These are phyloP conservation scores for Cephus cinctus DNA, from an alignment of 1,140 invertebrate genomes.

Conservation along the genomic window DNA sequence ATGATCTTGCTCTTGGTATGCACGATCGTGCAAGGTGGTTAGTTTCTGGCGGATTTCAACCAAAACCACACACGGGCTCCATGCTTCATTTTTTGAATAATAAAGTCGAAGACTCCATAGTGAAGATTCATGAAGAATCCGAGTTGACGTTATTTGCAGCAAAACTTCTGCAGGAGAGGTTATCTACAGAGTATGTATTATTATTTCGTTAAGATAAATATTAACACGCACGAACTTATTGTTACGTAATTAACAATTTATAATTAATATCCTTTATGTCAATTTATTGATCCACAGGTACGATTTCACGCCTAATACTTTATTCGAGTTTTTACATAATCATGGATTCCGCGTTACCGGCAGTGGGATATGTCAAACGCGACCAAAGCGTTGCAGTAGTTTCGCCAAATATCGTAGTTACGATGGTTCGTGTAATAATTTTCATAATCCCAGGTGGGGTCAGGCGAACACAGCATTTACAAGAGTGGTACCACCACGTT, in stretches of 20 bases:
- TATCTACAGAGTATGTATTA: slow-evolving; percentile 12
- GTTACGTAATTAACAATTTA: neutral
- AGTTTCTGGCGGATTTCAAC: slow-evolving; percentile 8
- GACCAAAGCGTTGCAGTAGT: slow-evolving; percentile 22
- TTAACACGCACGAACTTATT: neutral
- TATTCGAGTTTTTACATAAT: slow-evolving; percentile 47
- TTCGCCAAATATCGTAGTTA: slow-evolving; percentile 60
- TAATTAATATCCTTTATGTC: neutral
- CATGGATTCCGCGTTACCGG: slow-evolving; percentile 40
- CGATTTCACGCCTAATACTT: slow-evolving; percentile 46
- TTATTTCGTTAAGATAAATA: neutral
- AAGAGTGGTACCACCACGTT: slow-evolving; percentile 65
- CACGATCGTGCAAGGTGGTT: slow-evolving; percentile 16
- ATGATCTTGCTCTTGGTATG: slow-evolving; percentile 17
- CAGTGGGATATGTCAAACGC: slow-evolving; percentile 23
- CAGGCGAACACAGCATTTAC: slow-evolving; percentile 60
- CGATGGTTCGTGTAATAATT: slow-evolving; percentile 77
- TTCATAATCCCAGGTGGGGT: slow-evolving; percentile 58
- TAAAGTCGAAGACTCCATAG: neutral
- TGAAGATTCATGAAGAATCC: slow-evolving; percentile 18
- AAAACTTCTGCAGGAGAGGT: slow-evolving; percentile 18
- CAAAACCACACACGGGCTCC: slow-evolving; percentile 13
- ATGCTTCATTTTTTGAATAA: slow-evolving; percentile 20
- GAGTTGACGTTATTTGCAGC: slow-evolving; percentile 16
- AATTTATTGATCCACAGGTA: slow-evolving; percentile 11